phyloP scores from a whole-genome alignment of 2,113 vertebrate genomes.

The Nothobranchius furzeri region DNA sequence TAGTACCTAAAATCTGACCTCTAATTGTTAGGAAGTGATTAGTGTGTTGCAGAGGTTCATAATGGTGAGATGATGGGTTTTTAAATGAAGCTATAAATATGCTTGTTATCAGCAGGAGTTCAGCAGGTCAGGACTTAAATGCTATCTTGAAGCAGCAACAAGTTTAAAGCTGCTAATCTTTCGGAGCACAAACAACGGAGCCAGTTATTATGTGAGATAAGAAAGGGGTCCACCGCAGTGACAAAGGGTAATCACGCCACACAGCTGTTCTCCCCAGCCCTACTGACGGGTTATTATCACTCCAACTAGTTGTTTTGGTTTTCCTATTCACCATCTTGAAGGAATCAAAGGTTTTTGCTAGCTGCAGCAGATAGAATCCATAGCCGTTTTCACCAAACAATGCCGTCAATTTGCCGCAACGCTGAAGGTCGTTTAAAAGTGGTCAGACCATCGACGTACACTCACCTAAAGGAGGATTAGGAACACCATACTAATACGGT shows the following conservation, averaged over 20 bases:
- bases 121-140: conserved; percentile 11
- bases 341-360: not conserved
- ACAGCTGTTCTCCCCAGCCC: conserved; percentile 2
- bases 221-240: not conserved
- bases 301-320: not conserved
- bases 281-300: not conserved
- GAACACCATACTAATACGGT: too few relatives aligned
- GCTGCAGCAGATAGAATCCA: not conserved
- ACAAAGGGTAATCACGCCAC: conserved; percentile 9
- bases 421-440: too few relatives aligned
- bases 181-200: not conserved
- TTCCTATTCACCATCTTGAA: not conserved
- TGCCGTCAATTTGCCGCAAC: too few relatives aligned
- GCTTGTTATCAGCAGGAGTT: conserved; percentile 15
- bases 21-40: conserved; percentile 11
- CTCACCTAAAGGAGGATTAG: too few relatives aligned
- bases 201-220: conserved; percentile 4
- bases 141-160: too few relatives aligned
- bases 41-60: conserved; percentile 21
- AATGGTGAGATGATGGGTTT: conserved; percentile 15
- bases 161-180: too few relatives aligned
- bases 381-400: too few relatives aligned
- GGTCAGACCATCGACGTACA: too few relatives aligned
- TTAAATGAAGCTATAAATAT: conserved; percentile 21
- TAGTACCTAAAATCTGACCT: not conserved